phyloP scores from a whole-genome alignment of 2,888 invertebrate species.

The Drosophila silvestris region DNA sequence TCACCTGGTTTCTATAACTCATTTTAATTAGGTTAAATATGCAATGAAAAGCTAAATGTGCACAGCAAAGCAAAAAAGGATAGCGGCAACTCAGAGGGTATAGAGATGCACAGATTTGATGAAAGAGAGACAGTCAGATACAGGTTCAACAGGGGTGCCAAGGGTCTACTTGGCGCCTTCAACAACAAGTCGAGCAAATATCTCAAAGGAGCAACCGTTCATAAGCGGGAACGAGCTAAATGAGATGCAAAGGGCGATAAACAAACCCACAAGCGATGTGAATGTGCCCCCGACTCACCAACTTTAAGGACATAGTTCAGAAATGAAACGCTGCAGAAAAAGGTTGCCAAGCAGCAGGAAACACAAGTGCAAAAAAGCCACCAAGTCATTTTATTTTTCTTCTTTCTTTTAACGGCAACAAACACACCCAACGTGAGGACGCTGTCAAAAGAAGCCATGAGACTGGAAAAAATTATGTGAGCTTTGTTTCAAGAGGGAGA shows the following conservation, averaged over 20 bases:
- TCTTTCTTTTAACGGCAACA: constrained; percentile 45
- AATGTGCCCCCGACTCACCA: constrained; percentile 54
- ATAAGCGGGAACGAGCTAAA: constrained; percentile 70
- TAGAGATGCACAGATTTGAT: constrained; percentile 40
- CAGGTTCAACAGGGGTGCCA: constrained; percentile 5
- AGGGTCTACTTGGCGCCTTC: constrained; percentile 32
- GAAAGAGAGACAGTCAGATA: constrained; percentile 3
- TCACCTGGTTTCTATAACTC: constrained; percentile 66
- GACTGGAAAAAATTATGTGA: constrained; percentile 56
- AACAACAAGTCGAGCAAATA: constrained; percentile 33
- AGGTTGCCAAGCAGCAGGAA: constrained; percentile 40
- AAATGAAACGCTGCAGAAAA: constrained; percentile 48
- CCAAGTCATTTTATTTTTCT: constrained; percentile 71
- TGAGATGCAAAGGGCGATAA: constrained; percentile 81
- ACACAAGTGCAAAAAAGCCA: constrained; percentile 42
- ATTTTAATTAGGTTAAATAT: constrained; percentile 79
- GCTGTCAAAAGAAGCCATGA: constrained; percentile 20
- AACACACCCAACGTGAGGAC: constrained; percentile 32
- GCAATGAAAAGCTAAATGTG: constrained; percentile 67
- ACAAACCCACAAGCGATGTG: constrained; percentile 65
- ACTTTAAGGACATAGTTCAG: constrained; percentile 41
- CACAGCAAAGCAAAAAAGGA: constrained; percentile 40
- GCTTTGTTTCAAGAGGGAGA: constrained; percentile 49
- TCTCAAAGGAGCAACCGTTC: constrained; percentile 42
- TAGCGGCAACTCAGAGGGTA: constrained; percentile 17